A percentile compares a stretch with the other conserved stretches of the same genome.
These are phyloP conservation scores for Scytalopus superciliaris DNA, from an alignment of 2,113 vertebrate genomes.

Conservation along the genomic window DNA sequence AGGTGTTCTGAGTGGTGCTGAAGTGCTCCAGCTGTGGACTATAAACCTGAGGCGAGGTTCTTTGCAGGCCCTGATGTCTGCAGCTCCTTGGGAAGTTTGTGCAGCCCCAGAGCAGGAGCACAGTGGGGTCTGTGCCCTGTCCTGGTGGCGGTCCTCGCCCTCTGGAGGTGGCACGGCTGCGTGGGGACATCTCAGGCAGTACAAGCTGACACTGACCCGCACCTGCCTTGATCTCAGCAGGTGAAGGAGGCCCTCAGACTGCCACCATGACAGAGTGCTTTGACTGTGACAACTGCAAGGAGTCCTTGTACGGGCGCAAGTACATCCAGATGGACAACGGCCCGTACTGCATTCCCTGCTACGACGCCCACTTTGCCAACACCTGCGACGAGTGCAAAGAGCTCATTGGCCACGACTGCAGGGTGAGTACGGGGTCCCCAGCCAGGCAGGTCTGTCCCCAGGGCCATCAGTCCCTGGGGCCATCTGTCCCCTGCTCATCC, in stretches of 20 bases:
- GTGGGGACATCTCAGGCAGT: accelerated
- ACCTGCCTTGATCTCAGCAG: background rate
- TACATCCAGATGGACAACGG: conserved; percentile 94
- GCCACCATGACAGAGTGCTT: conserved; percentile 91
- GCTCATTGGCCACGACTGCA: conserved; percentile 93
- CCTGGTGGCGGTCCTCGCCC: background rate
- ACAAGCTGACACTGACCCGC: background rate
- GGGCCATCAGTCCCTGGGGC: accelerated
- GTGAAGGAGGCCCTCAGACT: conserved; percentile 16
- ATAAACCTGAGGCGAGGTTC: background rate
- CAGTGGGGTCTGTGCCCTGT: background rate
- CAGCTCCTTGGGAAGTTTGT: background rate
- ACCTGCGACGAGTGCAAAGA: conserved; percentile 98
- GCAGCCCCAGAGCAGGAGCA: background rate
- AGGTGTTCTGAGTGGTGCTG: background rate
- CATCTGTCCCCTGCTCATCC: background rate
- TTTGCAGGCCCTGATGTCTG: background rate
- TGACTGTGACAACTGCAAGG: conserved; percentile 94
- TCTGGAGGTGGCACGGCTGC: background rate
- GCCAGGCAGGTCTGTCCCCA: background rate
- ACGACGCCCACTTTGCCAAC: conserved; percentile 94
- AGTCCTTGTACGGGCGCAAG: conserved; percentile 95
- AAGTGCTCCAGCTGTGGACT: background rate
- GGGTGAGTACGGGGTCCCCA: conserved; percentile 74
- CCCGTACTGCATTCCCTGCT: conserved; percentile 97